Conservation (phyloP, 2,888 invertebrate species). For the Nineta flava region DNA sequence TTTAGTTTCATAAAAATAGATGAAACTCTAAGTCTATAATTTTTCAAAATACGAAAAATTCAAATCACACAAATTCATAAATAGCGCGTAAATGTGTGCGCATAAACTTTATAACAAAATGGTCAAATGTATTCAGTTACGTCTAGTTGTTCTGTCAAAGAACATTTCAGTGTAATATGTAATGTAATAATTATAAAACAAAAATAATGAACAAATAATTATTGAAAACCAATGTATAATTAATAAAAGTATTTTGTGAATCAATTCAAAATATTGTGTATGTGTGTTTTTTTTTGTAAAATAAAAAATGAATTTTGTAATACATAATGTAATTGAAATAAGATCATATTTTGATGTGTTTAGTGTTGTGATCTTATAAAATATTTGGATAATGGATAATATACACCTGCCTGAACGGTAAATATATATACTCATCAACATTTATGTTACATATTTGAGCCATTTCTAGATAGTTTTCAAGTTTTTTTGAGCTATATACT, state of each 20-base stretch:
- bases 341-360: not conserved
- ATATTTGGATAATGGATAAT: not conserved
- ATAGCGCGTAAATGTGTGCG: no score
- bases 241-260: no score
- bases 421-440: not conserved
- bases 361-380: not conserved
- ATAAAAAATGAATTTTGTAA: not conserved
- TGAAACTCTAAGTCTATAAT: no score
- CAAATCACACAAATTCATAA: no score
- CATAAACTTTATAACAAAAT: not conserved
- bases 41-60: no score
- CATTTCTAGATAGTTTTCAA: not conserved
- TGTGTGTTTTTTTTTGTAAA: not conserved
- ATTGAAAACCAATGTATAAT: no score
- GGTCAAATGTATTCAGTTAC: constrained; percentile 3
- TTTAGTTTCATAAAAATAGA: no score
- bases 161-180: not conserved
- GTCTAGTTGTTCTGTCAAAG: constrained; percentile 2
- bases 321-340: not conserved
- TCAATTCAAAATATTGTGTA: no score
- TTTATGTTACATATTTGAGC: not conserved
- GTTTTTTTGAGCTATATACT: not conserved
- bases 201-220: no score
- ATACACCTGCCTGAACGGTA: not conserved
- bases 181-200: not conserved